These are phyloP conservation scores for Hippasteria phrygiana DNA, from an alignment of 53 echinoderm and acorn worm species.

Conservation along the genomic window DNA sequence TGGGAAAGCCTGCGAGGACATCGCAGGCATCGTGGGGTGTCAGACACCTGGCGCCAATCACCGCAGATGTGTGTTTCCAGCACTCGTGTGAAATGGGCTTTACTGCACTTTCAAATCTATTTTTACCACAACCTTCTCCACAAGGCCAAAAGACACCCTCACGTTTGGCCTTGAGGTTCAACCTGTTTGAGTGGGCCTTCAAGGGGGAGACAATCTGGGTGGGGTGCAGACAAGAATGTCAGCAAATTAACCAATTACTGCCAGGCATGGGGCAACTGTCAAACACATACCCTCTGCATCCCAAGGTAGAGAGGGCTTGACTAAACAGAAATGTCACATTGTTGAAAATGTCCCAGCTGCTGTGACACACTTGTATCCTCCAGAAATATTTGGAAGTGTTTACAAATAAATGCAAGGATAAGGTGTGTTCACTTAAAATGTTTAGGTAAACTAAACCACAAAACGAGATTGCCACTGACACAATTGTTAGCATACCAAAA, in stretches of 20 bases:
- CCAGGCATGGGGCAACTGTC: slow-evolving; percentile 14
- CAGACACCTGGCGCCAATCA: no score
- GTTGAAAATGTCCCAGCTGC: neutral
- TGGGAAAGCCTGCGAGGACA: no score
- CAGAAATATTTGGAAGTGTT: neutral
- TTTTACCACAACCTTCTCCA: neutral
- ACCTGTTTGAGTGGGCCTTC: neutral
- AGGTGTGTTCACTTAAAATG: neutral
- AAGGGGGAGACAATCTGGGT: neutral
- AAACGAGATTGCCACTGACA: neutral
- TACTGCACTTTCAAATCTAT: neutral
- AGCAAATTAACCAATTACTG: slow-evolving; percentile 2
- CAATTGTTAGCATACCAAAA: neutral
- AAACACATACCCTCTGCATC: neutral
- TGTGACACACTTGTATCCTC: neutral
- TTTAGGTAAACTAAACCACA: neutral
- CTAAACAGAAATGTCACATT: neutral
- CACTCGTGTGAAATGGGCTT: no score
- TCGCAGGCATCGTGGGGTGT: no score
- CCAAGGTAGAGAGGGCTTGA: neutral
- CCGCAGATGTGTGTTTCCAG: no score
- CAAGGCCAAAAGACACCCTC: neutral
- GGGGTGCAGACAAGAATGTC: neutral
- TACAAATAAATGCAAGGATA: neutral
- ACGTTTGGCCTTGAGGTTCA: neutral